Percentiles rank a stretch among this genome's conserved stretches.
These are phyloP conservation scores for Euzophera pinguis DNA, from an alignment of 2,888 invertebrate species.

Conservation along the genomic window DNA sequence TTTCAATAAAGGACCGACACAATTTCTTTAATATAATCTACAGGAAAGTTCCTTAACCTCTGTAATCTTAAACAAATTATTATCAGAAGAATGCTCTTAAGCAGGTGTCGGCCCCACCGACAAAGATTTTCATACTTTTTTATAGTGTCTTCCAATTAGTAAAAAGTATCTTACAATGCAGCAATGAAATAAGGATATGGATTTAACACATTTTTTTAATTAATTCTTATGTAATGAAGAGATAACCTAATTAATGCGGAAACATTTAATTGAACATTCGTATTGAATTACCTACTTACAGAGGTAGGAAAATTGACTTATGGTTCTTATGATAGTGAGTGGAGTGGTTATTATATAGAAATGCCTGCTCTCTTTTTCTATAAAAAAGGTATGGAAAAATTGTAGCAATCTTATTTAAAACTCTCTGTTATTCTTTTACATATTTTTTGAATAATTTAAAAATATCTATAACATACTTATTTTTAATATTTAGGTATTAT, in stretches of 20 bases:
- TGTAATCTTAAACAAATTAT: not conserved
- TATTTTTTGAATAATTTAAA: no score
- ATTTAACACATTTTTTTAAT: conserved; percentile 4
- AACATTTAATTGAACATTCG: not conserved
- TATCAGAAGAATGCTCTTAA: conserved; percentile 4
- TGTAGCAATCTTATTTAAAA: no score
- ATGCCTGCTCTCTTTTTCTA: no score
- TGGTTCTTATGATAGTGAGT: not conserved
- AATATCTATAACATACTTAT: no score
- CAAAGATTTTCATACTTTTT: not conserved
- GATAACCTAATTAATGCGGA: not conserved
- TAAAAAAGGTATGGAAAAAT: no score
- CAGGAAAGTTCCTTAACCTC: not conserved
- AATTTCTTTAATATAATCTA: not conserved
- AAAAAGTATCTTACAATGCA: not conserved
- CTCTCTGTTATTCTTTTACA: no score
- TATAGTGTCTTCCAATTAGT: conserved; percentile 3
- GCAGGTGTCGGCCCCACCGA: not conserved
- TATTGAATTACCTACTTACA: not conserved
- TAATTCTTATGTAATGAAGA: not conserved
- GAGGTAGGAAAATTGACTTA: not conserved
- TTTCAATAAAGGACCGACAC: not conserved
- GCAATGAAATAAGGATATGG: not conserved
- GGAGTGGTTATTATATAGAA: no score
- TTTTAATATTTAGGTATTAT: no score